Conservation (phyloP, 2,797 vertebrate genomes). For the Melanotaenia pygmaea region DNA sequence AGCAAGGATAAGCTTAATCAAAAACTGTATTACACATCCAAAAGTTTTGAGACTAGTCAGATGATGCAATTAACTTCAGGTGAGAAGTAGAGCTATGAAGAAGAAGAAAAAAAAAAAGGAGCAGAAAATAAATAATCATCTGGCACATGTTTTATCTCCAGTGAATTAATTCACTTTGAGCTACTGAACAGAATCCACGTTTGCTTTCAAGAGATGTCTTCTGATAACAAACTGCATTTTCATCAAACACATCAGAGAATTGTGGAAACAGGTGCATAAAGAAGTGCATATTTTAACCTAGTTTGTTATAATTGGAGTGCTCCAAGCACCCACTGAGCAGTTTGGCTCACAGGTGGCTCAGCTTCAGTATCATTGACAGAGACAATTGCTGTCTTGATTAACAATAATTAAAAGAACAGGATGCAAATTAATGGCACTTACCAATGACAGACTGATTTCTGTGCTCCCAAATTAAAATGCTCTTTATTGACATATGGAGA, state of each 20-base stretch:
- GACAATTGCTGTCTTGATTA: constrained; percentile 62
- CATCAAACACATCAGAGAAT: too few relatives aligned
- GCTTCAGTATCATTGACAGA: constrained; percentile 48
- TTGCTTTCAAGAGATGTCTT: too few relatives aligned
- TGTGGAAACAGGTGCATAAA: background rate
- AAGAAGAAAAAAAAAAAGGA: too few relatives aligned
- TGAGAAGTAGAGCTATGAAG: background rate
- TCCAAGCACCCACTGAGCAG: constrained; percentile 40
- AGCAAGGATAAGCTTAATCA: background rate
- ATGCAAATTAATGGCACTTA: constrained; percentile 47
- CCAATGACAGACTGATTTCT: constrained; percentile 30
- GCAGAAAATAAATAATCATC: background rate
- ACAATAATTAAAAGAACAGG: constrained; percentile 55
- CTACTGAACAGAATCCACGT: background rate
- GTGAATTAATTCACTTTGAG: background rate
- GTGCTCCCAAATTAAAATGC: constrained; percentile 27
- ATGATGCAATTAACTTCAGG: background rate
- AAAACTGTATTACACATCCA: background rate
- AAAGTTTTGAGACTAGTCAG: constrained; percentile 6
- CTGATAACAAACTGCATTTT: too few relatives aligned
- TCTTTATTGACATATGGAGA: constrained; percentile 31
- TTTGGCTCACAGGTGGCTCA: constrained; percentile 47
- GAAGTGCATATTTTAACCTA: constrained; percentile 53
- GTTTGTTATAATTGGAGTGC: constrained; percentile 48
- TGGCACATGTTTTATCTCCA: constrained; percentile 8